Conservation (phyloP, 2,797 vertebrate genomes). For the Anas capensis region DNA sequence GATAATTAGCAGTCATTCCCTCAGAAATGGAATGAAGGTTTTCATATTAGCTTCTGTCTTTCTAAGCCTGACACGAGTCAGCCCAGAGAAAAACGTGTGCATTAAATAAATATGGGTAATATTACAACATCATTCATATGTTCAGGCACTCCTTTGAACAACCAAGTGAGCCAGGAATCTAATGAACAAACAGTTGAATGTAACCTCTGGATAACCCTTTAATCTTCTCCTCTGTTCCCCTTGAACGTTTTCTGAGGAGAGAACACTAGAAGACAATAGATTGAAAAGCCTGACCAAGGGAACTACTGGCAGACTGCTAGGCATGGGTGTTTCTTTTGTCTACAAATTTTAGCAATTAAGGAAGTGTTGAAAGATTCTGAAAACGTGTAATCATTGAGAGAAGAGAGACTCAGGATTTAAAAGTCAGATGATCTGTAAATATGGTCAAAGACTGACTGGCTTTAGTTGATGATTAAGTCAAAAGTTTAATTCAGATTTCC, state of each 20-base stretch:
- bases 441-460: neutral
- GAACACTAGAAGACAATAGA: constrained; percentile 17
- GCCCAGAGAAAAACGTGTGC: neutral
- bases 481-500: neutral
- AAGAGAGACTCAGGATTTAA: constrained; percentile 24
- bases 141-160: constrained; percentile 26
- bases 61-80: constrained; percentile 2
- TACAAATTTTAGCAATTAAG: constrained; percentile 64
- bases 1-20: constrained; percentile 1
- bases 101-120: neutral
- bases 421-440: neutral
- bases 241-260: constrained; percentile 29
- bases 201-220: constrained; percentile 43
- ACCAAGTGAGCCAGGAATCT: constrained; percentile 33
- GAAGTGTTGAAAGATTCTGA: constrained; percentile 62
- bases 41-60: neutral
- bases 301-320: neutral
- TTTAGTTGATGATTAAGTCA: neutral
- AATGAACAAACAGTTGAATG: constrained; percentile 6
- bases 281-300: neutral
- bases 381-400: constrained; percentile 50
- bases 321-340: constrained; percentile 8
- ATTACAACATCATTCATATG: neutral
- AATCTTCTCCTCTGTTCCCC: constrained; percentile 12
- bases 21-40: constrained; percentile 38